phyloP scores from a whole-genome alignment of 92 coral and sea anemone species.

The Epizoanthus scotinus region DNA sequence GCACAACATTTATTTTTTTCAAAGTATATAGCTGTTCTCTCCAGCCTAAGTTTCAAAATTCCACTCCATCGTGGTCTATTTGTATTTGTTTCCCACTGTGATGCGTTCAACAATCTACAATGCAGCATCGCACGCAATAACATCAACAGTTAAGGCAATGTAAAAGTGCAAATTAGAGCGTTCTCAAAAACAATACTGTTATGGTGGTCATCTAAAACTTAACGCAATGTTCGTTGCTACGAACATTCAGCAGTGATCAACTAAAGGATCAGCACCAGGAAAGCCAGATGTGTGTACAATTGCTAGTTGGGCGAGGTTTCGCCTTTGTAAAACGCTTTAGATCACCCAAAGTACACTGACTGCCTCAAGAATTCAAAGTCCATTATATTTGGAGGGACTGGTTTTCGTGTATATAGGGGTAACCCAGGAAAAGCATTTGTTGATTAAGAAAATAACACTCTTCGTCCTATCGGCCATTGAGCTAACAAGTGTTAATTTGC shows the following conservation, averaged over 20 bases:
- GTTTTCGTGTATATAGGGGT: neutral
- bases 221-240: slow-evolving; percentile 34
- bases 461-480: slow-evolving; percentile 25
- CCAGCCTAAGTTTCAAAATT: neutral
- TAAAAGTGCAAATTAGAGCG: neutral
- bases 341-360: slow-evolving; percentile 4
- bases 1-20: neutral
- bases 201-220: slow-evolving; percentile 15
- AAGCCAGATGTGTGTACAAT: slow-evolving; percentile 43
- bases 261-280: slow-evolving; percentile 20
- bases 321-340: too few species aligned
- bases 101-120: slow-evolving; percentile 1
- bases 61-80: slow-evolving; percentile 4
- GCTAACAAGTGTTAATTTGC: slow-evolving; percentile 35
- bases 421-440: slow-evolving; percentile 8
- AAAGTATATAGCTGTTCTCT: slow-evolving; percentile 2
- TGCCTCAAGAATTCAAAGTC: slow-evolving; percentile 21
- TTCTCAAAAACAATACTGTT: neutral
- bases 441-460: neutral
- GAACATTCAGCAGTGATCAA: slow-evolving; percentile 36
- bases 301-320: neutral
- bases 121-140: neutral
- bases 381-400: slow-evolving; percentile 5
- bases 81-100: neutral
- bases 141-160: slow-evolving; percentile 7